Evolutionary conservation across 1,140 invertebrate genomes (phyloP).

Genomic region (Archegozetes longisetosus): DNA sequence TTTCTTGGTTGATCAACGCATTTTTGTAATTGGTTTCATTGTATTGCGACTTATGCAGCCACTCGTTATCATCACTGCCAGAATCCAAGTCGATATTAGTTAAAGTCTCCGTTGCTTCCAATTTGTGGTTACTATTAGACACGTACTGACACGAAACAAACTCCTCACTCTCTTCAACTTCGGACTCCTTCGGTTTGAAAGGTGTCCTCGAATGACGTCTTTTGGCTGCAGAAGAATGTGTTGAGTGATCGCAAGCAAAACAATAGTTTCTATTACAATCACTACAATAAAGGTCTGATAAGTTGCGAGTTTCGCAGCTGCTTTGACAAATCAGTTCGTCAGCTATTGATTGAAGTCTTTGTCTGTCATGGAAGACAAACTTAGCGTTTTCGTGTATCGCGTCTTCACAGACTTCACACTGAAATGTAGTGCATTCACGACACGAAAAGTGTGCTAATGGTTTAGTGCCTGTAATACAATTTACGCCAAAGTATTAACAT

Average conservation of each 20-base stretch:
- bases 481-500: neutral
- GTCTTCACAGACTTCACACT: constrained; percentile 29
- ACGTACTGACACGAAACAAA: constrained; percentile 14
- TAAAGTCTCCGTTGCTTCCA: neutral
- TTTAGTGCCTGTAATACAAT: constrained; percentile 13
- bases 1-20: neutral
- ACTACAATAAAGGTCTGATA: constrained; percentile 29
- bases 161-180: constrained; percentile 5
- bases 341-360: constrained; percentile 22
- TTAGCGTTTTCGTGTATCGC: constrained; percentile 27
- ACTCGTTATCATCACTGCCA: neutral
- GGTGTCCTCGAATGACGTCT: constrained; percentile 18
- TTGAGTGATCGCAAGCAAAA: constrained; percentile 26
- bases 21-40: neutral
- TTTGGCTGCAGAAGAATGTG: constrained; percentile 21
- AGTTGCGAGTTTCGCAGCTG: constrained; percentile 27
- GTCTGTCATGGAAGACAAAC: constrained; percentile 27
- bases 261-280: constrained; percentile 29
- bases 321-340: constrained; percentile 26
- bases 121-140: neutral
- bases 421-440: constrained; percentile 28
- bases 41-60: neutral
- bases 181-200: constrained; percentile 5
- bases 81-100: neutral
- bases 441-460: constrained; percentile 27